Base-by-base conservation (phyloP, 2,797 vertebrate genomes). In the Parauchenoglanis ngamensis region DNA sequence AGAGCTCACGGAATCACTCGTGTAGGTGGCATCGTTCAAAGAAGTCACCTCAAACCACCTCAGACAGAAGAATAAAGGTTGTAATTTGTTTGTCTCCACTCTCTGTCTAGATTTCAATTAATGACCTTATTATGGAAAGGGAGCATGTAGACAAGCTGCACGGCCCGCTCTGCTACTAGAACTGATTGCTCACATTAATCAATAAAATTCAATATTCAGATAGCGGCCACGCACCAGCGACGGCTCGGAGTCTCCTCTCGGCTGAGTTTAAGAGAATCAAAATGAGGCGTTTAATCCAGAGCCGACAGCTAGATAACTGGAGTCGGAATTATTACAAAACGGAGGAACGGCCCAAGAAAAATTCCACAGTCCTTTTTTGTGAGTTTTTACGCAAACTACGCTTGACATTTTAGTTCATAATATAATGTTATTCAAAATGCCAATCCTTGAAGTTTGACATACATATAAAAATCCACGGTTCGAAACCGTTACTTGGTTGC, bases 151-250 rank as follows among this genome's bases (percentile, higher is more conserved):
- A 90, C 89, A 92, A 89, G 89, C 89, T 89, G 88, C 88, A 44
- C 70, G 82, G 89, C 90, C 68, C 40, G 83, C 57, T 54, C 85
- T 84, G 86, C 88, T 89, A 84, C 88, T 90, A 90, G 87, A 90
- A 89, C 89, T 90, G 91, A 91, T 92, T 90, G 88, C 89, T 78
- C 84, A 76, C 89, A 91, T 92, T 90, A 85, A 90, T 92, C 91
- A 92, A 89, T 89, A 88, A 85, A 88, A 91, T 89, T 88, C 91
- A 90, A 90, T 90, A 90, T 89, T 87, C 89, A 87, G 83, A 87
- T 89, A 86, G 73, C 56, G 15, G 75, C 68, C 85, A 44, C n/a
- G 83, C 68, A 73, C 85, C 83, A 44, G 65, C 65, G 54, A 86
- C 54, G 23, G 83, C 52, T 86, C 88, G 73, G 78, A 40, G 84